Evolutionary conservation across 53 echinoderm and acorn worm genomes (phyloP).

Genomic region (Holothuria leucospilota): DNA sequence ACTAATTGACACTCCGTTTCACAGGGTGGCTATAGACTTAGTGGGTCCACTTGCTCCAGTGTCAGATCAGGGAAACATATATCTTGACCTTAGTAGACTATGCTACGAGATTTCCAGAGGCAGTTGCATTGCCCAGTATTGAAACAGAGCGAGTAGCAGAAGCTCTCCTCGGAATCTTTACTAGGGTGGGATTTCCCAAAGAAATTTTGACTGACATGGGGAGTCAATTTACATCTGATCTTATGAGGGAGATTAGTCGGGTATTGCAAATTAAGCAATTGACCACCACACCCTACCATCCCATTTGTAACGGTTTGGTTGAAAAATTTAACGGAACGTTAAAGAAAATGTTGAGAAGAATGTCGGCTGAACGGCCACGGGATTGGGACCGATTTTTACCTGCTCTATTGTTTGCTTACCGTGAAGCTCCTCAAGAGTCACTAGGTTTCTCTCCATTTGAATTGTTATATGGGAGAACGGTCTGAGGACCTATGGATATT

Average conservation of each 20-base stretch:
- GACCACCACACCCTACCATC: too few relatives aligned
- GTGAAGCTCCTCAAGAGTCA: too few relatives aligned
- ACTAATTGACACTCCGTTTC: constrained; percentile 50
- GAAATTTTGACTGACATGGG: constrained; percentile 58
- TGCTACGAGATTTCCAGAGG: constrained; percentile 49
- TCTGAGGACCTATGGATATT: constrained; percentile 38
- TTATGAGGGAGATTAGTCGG: constrained; percentile 45
- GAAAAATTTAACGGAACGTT: too few relatives aligned
- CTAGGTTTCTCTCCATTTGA: constrained; percentile 47
- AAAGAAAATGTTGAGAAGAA: constrained; percentile 16
- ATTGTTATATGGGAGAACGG: too few relatives aligned
- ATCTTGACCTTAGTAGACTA: too few relatives aligned
- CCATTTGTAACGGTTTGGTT: too few relatives aligned
- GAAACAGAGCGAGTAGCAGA: constrained; percentile 55
- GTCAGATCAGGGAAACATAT: too few relatives aligned
- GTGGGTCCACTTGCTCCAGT: too few relatives aligned
- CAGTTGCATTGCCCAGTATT: constrained; percentile 44
- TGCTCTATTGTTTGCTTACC: constrained; percentile 5
- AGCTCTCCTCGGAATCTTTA: constrained; percentile 54
- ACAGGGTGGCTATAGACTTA: too few relatives aligned
- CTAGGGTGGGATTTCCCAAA: constrained; percentile 49
- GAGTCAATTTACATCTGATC: constrained; percentile 50
- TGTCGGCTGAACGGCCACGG: constrained; percentile 33
- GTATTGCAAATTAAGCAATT: constrained; percentile 52
- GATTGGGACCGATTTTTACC: constrained; percentile 20